A percentile compares a stretch with the other conserved stretches of the same genome.
phyloP scores from a whole-genome alignment of 2,113 vertebrate species.

The Rallus limicola region DNA sequence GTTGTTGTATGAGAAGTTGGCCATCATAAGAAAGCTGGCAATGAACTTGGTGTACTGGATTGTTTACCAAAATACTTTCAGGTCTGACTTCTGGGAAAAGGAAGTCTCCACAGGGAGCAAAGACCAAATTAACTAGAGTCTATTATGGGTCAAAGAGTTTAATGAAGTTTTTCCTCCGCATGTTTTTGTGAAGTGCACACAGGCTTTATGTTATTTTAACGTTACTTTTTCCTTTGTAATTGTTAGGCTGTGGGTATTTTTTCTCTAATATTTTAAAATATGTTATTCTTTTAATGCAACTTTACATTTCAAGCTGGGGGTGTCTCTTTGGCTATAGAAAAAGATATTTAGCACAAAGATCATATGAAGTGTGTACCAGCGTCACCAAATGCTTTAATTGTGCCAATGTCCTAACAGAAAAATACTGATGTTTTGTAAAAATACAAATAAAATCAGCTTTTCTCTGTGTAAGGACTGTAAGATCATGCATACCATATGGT shows the following conservation, averaged over 20 bases:
- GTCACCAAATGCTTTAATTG: not conserved
- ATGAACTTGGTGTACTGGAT: not conserved
- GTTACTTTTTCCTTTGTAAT: not conserved
- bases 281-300: not conserved
- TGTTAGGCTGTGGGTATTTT: not conserved
- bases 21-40: not conserved
- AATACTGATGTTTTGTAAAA: not conserved
- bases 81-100: not conserved
- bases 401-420: not conserved
- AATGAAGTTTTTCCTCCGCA: not conserved
- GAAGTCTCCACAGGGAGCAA: not conserved
- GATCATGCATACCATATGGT: not conserved
- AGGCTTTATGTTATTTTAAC: not conserved
- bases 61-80: slow-evolving; percentile 39
- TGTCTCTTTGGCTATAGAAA: not conserved
- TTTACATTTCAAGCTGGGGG: not conserved
- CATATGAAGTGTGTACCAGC: not conserved
- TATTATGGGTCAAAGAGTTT: not conserved
- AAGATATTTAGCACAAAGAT: not conserved
- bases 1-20: not conserved
- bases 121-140: not conserved
- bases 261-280: not conserved
- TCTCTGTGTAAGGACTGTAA: not conserved
- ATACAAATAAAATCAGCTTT: not conserved
- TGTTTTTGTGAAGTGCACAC: not conserved